Evolutionary conservation across 2,888 invertebrate species (phyloP), one percentile per base, ranked within the genome.

Genomic region (Scaptomyza parva): DNA sequence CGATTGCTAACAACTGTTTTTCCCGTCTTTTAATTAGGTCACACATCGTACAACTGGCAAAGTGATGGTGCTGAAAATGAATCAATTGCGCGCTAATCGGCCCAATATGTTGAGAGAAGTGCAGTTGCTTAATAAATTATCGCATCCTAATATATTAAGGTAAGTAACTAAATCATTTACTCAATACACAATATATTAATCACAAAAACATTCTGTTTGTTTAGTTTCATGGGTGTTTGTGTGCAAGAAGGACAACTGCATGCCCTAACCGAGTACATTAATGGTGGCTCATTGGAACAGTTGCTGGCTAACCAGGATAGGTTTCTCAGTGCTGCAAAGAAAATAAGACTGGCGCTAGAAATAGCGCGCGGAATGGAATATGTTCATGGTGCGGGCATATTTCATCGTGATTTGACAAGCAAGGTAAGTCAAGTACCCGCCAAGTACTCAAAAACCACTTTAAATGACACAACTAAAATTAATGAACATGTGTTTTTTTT

Each of bases 11-110:
- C 57, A 60, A 57, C 37, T 44, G 12, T 28, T 40, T 18, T 17
- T 68, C 77, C 94, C 7, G 7, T 35, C 7, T 26, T 94, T 9
- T 18, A 43, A n/a, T n/a, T 93, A 97, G 97, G 98, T 98, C 91
- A 97, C 97, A 76, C 98, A 98, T 93, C 95, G 96, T 91, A 95
- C 96, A 81, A 97, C 97, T 58, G 96, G 96, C 86, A 95, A 97
- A 91, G 97, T 98, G 90, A 98, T 98, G 98, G 98, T 98, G 92
- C 95, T 98, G 90, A 98, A 98, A 93, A 97, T 97, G 96, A 97
- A 98, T 93, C 95, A 97, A 92, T 95, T 97, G 91, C 94, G 96
- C 73, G 97, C 97, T 86, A 98, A 98, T 93, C 94, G 98, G 89
- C 97, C 97, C 85, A 98, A 97, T 93, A 98, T 98, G 96, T 94